Evolutionary conservation across 2,888 invertebrate genomes (phyloP), one percentile per base, ranked within the genome.

Genomic region (Drosophila atripex): DNA sequence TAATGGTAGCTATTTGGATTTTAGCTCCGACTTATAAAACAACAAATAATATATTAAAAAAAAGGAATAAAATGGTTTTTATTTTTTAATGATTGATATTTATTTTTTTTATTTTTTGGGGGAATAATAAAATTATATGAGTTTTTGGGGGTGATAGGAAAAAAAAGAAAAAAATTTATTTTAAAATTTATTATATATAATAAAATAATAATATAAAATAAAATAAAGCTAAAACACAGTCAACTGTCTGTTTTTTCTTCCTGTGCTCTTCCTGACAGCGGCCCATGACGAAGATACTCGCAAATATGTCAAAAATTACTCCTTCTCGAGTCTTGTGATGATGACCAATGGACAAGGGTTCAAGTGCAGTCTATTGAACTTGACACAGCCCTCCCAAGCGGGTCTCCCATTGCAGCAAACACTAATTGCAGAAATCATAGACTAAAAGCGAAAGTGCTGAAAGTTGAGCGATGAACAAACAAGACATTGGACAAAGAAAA

Each of bases 311-410:
- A 57, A 66, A 54, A 60, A 47, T 47, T 11, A 8, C 28, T 35
- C 35, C 35, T 16, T 8, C 39, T 25, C 21, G 8, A 18, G 4
- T 52, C n/a, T 0, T 16, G 35, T 14, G 18, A 39, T 12, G 52
- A 52, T 53, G 32, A 23, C 49, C 47, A n/a, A 5, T 51, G 18
- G 46, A 21, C 54, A 45, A 46, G 64, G 71, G 78, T 80, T 77
- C 76, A 77, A 71, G 53, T 80, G 76, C 78, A 87, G 88, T 80
- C 78, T 78, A 75, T 69, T 82, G 88, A 82, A 87, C 87, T 18
- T n/a, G 18, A 3, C 57, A 30, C 38, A 23, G 38, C 32, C 47
- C 54, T 9, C 39, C 38, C 35, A n/a, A 2, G 32, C 11, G 12
- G 11, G 51, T 38, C 57, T 64, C 49, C 51, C 25, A 49, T 56